phyloP scores from a whole-genome alignment of 1,140 invertebrate species.

The Agrilus planipennis region DNA sequence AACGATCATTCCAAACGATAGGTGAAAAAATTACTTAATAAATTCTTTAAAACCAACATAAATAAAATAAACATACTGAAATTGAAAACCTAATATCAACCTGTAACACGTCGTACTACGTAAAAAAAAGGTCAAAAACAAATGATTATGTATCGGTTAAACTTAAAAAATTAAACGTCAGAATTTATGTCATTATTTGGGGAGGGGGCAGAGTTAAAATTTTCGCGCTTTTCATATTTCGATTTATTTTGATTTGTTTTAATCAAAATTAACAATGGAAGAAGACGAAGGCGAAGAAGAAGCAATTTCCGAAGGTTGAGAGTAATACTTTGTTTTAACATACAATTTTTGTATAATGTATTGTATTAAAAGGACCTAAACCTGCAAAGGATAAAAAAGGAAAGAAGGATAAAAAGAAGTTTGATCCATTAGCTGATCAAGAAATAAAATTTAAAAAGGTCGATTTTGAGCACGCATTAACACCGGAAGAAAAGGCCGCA shows the following conservation, averaged over 20 bases:
- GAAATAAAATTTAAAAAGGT: slow-evolving; percentile 6
- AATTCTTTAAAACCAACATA: no score
- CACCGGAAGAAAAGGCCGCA: slow-evolving; percentile 14
- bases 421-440: slow-evolving; percentile 1
- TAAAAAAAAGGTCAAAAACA: no score
- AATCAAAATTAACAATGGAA: no score
- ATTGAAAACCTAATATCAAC: no score
- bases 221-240: no score
- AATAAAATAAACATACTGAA: no score
- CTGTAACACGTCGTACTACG: no score
- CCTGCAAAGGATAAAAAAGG: neutral
- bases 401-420: neutral
- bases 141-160: no score
- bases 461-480: slow-evolving; percentile 5
- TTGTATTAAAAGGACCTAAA: neutral
- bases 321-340: neutral
- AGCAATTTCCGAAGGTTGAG: neutral
- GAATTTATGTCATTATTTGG: neutral
- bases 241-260: no score
- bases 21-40: no score
- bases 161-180: no score
- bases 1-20: no score
- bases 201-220: neutral
- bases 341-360: neutral
- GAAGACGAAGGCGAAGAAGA: neutral